phyloP scores from a whole-genome alignment of 2,113 vertebrate genomes.

The Zapus hudsonius region DNA sequence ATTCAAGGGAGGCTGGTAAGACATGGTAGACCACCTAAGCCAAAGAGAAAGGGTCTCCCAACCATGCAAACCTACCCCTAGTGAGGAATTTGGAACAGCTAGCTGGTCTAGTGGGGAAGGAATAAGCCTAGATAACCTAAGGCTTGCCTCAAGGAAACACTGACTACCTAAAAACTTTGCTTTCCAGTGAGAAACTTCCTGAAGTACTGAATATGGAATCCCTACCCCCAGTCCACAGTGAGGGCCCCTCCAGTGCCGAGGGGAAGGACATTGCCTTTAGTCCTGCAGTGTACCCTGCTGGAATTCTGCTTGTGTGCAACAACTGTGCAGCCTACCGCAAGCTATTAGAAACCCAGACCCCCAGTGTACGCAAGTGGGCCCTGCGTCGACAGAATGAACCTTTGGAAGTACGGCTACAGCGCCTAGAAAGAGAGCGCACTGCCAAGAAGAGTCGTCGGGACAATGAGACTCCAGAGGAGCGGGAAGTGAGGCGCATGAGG shows the following conservation, averaged over 20 bases:
- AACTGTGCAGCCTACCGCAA: conserved; percentile 95
- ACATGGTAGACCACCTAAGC: neutral
- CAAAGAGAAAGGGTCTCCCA: neutral
- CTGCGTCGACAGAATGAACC: conserved; percentile 95
- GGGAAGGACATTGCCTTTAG: conserved; percentile 87
- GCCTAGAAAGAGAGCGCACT: conserved; percentile 94
- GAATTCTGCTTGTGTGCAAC: conserved; percentile 96
- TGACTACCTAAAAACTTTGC: conserved; percentile 55
- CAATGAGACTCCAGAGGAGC: conserved; percentile 93
- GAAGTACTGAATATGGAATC: conserved; percentile 91
- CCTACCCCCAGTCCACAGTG: conserved; percentile 84
- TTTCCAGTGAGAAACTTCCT: conserved; percentile 93
- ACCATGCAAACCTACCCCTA: neutral
- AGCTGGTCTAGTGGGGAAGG: neutral
- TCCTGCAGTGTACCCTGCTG: conserved; percentile 92
- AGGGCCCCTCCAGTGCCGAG: conserved; percentile 83
- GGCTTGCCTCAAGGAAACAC: conserved; percentile 4
- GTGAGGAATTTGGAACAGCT: neutral
- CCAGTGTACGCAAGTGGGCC: conserved; percentile 92
- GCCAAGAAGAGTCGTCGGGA: conserved; percentile 97
- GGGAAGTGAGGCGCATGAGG: conserved; percentile 93
- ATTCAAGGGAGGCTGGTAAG: conserved; percentile 7
- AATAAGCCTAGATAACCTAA: neutral
- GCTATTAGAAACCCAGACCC: conserved; percentile 91
- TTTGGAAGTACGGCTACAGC: conserved; percentile 91